Conservation (phyloP, 2,888 invertebrate genomes). For the Pachycephus smyrnensis region DNA sequence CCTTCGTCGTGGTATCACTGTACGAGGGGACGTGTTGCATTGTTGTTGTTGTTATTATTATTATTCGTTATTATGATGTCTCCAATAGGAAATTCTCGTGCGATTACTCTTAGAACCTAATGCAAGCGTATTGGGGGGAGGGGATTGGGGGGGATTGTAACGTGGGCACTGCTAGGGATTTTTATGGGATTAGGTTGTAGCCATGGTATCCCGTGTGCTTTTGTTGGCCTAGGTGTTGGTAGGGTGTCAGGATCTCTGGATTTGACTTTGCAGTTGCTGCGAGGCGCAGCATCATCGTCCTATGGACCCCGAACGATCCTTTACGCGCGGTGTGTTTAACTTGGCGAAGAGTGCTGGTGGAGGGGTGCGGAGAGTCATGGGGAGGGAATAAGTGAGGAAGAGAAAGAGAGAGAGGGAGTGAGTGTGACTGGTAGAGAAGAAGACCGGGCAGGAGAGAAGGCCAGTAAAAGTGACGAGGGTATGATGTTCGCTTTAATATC, state of each 20-base stretch:
- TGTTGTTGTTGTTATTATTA: too few species aligned
- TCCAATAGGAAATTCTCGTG: too few species aligned
- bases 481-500: slow-evolving; percentile 66
- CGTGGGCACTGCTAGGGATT: too few species aligned
- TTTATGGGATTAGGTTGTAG: too few species aligned
- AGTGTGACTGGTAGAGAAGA: slow-evolving; percentile 12
- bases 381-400: slow-evolving; percentile 23
- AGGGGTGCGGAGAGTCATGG: not conserved
- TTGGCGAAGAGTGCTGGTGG: slow-evolving; percentile 30
- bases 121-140: not conserved
- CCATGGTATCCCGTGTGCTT: too few species aligned
- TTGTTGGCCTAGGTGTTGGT: not conserved
- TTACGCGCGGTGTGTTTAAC: slow-evolving; percentile 42
- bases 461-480: slow-evolving; percentile 64
- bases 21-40: too few species aligned
- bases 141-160: slow-evolving; percentile 18
- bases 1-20: too few species aligned
- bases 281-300: slow-evolving; percentile 32
- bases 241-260: slow-evolving; percentile 31
- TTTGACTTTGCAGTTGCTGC: slow-evolving; percentile 59
- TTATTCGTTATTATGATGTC: accelerated
- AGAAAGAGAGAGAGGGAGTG: slow-evolving; percentile 14
- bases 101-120: too few species aligned
- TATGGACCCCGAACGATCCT: slow-evolving; percentile 3
- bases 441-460: slow-evolving; percentile 37